Percentiles rank a stretch among this genome's conserved stretches.
These are phyloP conservation scores for Pelmatolapia mariae DNA, from an alignment of 2,113 vertebrate genomes.

Conservation along the genomic window DNA sequence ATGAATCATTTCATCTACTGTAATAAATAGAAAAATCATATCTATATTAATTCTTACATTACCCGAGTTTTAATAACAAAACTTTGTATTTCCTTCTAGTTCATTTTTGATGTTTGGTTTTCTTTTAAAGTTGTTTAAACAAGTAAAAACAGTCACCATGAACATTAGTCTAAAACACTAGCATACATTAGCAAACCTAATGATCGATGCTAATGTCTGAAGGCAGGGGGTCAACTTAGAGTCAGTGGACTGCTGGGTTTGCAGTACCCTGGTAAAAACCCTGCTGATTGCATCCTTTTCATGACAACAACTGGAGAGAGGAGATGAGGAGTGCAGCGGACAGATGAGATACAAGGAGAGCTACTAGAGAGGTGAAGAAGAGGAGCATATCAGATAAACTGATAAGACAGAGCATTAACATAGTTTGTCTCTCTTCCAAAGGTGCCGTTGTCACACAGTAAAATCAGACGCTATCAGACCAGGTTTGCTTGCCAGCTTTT, in stretches of 20 bases:
- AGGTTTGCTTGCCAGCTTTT: neutral
- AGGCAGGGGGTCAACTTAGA: neutral
- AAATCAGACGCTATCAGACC: neutral
- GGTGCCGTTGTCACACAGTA: neutral
- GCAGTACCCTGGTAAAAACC: neutral
- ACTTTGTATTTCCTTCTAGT: fast-evolving
- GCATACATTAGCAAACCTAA: neutral
- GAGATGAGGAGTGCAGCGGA: neutral
- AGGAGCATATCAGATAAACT: neutral
- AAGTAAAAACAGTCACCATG: neutral
- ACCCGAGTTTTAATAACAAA: neutral
- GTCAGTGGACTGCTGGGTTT: neutral
- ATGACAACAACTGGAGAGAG: neutral
- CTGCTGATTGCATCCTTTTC: neutral
- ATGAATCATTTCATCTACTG: neutral
- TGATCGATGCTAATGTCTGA: neutral
- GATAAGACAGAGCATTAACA: neutral
- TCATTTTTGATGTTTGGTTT: neutral
- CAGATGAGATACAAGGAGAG: neutral
- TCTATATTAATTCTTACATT: neutral
- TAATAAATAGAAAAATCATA: neutral
- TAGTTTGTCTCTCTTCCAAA: neutral
- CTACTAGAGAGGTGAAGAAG: neutral
- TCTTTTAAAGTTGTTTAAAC: neutral
- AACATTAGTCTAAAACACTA: neutral